A percentile compares a stretch with the other conserved stretches of the same genome.
Conservation (phyloP, 2,888 invertebrate species). For the Orthonychiurus folsomi region DNA sequence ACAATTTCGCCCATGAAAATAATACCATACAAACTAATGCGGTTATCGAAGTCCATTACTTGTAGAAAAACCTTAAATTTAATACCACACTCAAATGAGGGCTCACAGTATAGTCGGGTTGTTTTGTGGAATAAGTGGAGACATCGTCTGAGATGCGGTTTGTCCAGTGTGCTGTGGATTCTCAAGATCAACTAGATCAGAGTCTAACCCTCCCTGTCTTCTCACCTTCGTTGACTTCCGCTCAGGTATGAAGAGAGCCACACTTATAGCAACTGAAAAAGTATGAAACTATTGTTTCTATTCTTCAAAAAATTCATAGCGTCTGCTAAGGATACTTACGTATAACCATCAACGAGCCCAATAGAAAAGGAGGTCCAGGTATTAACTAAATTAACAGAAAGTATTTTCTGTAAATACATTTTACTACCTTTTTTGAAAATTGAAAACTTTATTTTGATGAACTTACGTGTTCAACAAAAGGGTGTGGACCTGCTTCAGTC, state of each 20-base stretch:
- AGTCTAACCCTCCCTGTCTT: slow-evolving; percentile 37
- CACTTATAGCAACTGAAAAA: slow-evolving; percentile 46
- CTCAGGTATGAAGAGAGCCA: slow-evolving; percentile 78
- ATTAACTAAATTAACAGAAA: slow-evolving; percentile 62
- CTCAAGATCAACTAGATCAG: slow-evolving; percentile 39
- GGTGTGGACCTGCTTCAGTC: slow-evolving; percentile 14
- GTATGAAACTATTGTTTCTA: too few relatives aligned
- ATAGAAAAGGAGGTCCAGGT: slow-evolving; percentile 96
- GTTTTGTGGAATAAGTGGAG: slow-evolving; percentile 40
- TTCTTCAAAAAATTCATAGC: too few relatives aligned
- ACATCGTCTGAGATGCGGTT: slow-evolving; percentile 37
- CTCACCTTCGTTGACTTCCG: slow-evolving; percentile 43
- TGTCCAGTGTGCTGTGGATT: slow-evolving; percentile 31
- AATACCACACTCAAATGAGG: not conserved
- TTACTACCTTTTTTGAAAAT: not conserved
- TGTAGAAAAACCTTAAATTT: too few relatives aligned
- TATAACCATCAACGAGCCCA: slow-evolving; percentile 92
- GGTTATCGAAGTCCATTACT: too few relatives aligned
- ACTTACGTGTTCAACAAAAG: not conserved
- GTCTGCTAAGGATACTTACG: slow-evolving; percentile 86
- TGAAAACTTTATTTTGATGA: not conserved
- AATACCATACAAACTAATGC: too few relatives aligned
- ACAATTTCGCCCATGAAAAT: too few relatives aligned
- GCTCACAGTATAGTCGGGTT: slow-evolving; percentile 34
- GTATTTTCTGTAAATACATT: not conserved